Evolutionary conservation across 1,140 invertebrate genomes (phyloP).

Genomic region (Drosophila insularis): DNA sequence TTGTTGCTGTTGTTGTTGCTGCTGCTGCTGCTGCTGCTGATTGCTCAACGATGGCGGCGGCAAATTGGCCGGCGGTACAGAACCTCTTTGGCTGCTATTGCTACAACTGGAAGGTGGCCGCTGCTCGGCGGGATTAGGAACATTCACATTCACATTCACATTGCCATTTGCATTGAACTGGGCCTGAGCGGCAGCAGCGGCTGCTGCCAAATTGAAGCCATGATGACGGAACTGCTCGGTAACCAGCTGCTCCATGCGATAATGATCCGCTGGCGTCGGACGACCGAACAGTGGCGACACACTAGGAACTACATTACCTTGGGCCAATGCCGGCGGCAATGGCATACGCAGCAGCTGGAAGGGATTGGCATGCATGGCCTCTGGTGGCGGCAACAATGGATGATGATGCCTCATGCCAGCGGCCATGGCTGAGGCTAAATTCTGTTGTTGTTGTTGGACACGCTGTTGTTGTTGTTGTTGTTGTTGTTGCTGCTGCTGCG

Average conservation of each 20-base stretch:
- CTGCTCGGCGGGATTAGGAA: conserved; percentile 65
- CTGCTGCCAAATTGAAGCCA: conserved; percentile 86
- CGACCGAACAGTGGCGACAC: conserved; percentile 87
- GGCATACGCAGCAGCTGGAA: conserved; percentile 88
- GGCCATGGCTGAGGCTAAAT: conserved; percentile 84
- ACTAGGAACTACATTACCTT: conserved; percentile 85
- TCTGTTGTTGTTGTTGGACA: conserved; percentile 83
- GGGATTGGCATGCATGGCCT: conserved; percentile 86
- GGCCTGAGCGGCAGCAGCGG: conserved; percentile 85
- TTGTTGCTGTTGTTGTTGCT: conserved; percentile 49
- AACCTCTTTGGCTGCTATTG: conserved; percentile 72
- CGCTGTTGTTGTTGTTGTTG: conserved; percentile 74
- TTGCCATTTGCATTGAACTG: conserved; percentile 81
- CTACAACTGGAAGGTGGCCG: conserved; percentile 83
- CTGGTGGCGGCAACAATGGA: conserved; percentile 86
- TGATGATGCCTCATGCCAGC: conserved; percentile 86
- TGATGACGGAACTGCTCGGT: conserved; percentile 91
- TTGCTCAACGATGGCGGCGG: conserved; percentile 64
- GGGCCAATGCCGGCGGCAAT: conserved; percentile 84
- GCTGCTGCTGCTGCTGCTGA: conserved; percentile 63
- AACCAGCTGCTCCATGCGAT: conserved; percentile 91
- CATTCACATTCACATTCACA: conserved; percentile 29
- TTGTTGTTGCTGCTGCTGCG: conserved; percentile 65
- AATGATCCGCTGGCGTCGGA: conserved; percentile 88
- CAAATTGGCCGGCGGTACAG: conserved; percentile 62